Evolutionary conservation across 1,140 invertebrate genomes (phyloP), one percentile per base, ranked within the genome.

Genomic region (Aphaenogaster floridana): DNA sequence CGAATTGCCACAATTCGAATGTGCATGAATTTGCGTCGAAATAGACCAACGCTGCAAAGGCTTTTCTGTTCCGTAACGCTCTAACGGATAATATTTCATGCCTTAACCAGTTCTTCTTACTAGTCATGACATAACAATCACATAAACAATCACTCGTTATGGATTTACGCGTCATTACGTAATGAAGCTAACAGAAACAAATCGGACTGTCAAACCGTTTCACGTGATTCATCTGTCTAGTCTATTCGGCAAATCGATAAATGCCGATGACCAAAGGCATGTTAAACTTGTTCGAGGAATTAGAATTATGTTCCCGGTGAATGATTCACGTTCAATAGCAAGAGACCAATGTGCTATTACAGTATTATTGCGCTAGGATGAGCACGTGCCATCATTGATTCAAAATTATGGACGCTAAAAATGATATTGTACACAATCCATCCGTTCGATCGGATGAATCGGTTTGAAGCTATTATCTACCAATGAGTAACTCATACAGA

Each of bases 91-190:
- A 81, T 57, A 54, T 42, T 69, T 69, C 57, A 80, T 52, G 42
- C 45, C 15, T 15, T 11, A 66, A 69, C 17, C 36, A 71, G 15
- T 6, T 81, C 48, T 81, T 78, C 5, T 80, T 69, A 42, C 54
- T 71, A 69, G 52, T 39, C 48, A 15, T 84, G 68, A 84, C 69
- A 84, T 74, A 74, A 84, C 39, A 21, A 6, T 48, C 39, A 36
- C 36, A 57, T 81, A 81, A 81, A 81, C 54, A 83, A 36, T 83
- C 39, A 15, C 17, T 36, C 17, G 42, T 84, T 76, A 74, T 39
- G 15, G 52, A 72, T 84, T 69, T 28, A 48, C 34, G 28, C 17
- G 6, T 48, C 28, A 61, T 76, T 76, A 61, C 42, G 34, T 48
- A 74, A 76, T 50, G n/a, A 15, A 76, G 34, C 21, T 54, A 80